These are phyloP conservation scores for Macrosoma leucophasiata DNA, from an alignment of 2,888 invertebrate genomes.

Conservation along the genomic window DNA sequence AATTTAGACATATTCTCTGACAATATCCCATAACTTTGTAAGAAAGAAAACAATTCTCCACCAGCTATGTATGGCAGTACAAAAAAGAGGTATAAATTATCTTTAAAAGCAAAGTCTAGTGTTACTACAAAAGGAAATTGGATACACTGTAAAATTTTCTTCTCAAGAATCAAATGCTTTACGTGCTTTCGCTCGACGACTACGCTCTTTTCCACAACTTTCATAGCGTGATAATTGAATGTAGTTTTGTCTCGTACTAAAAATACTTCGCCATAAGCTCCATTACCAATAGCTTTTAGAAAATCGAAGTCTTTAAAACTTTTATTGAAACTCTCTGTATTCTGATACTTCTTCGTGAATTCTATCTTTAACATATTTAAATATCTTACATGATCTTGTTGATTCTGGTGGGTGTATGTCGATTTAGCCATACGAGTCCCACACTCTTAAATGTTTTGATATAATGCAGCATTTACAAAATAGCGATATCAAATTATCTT, in stretches of 20 bases:
- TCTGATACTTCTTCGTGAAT: conserved; percentile 40
- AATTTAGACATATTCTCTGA: conserved; percentile 87
- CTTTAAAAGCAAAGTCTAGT: conserved; percentile 88
- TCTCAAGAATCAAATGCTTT: conserved; percentile 92
- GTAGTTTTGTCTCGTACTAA: conserved; percentile 79
- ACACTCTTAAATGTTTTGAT: too few relatives aligned
- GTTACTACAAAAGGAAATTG: conserved; percentile 90
- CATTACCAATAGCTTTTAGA: conserved; percentile 87
- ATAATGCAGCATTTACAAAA: too few relatives aligned
- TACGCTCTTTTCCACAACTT: conserved; percentile 88
- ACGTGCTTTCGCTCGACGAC: conserved; percentile 92
- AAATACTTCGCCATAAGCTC: conserved; percentile 93
- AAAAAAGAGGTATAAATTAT: conserved; percentile 88
- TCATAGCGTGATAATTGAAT: conserved; percentile 87
- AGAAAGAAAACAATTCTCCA: conserved; percentile 89
- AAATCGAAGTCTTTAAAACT: conserved; percentile 79
- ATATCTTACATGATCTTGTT: conserved; percentile 49
- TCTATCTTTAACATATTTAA: conserved; percentile 54
- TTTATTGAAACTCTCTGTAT: conserved; percentile 30
- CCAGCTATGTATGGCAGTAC: conserved; percentile 89
- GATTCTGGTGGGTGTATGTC: conserved; percentile 41
- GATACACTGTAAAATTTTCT: conserved; percentile 87
- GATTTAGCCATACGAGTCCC: conserved; percentile 46
- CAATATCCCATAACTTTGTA: conserved; percentile 78
- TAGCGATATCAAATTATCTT: too few relatives aligned